These are phyloP conservation scores for Numida meleagris DNA, from an alignment of 2,113 vertebrate genomes.

Conservation along the genomic window DNA sequence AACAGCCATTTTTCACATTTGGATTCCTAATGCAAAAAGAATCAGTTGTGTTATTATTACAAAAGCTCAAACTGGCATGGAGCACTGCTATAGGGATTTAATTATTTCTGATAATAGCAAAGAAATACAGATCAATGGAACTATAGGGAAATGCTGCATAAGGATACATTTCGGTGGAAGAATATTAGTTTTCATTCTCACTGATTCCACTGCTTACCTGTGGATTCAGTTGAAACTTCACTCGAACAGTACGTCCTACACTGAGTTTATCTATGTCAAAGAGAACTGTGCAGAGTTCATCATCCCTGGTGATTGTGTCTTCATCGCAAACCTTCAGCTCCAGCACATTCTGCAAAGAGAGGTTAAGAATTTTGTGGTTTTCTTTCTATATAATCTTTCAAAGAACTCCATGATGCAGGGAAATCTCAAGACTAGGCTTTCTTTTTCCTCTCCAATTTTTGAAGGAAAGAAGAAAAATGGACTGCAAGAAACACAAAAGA, in stretches of 20 bases:
- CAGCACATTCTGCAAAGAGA: constrained; percentile 73
- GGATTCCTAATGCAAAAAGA: neutral
- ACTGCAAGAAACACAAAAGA: neutral
- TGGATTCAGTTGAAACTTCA: constrained; percentile 79
- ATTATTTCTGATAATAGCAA: neutral
- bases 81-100: neutral
- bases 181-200: neutral
- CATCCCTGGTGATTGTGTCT: constrained; percentile 74
- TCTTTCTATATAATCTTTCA: neutral
- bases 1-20: neutral
- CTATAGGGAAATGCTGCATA: neutral
- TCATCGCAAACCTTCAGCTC: constrained; percentile 80
- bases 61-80: neutral
- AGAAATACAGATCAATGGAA: neutral
- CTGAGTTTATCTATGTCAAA: constrained; percentile 82
- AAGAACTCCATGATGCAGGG: neutral
- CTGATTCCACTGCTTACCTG: constrained; percentile 57
- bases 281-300: constrained; percentile 80
- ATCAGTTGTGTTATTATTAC: neutral
- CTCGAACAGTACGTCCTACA: constrained; percentile 67
- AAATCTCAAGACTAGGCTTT: neutral
- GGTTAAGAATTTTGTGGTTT: neutral
- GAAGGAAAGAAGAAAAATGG: neutral
- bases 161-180: neutral
- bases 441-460: neutral